Conservation (phyloP, 1,140 invertebrate genomes). For the Apis mellifera region Amel_HAv3.1 CM009934.2:200501-201000, state of each 20-base stretch:
- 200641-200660: too few species aligned
- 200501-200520: too few species aligned
- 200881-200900: conserved; percentile 62
- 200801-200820: conserved; percentile 20
- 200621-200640: too few species aligned
- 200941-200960: conserved; percentile 61
- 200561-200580: too few species aligned
- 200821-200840: conserved; percentile 9
- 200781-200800: neutral
- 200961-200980: conserved; percentile 46
- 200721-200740: neutral
- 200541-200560: too few species aligned
- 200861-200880: conserved; percentile 52
- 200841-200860: conserved; percentile 22
- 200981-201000: conserved; percentile 30
- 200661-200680: too few species aligned
- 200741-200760: too few species aligned
- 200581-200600: too few species aligned
- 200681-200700: too few species aligned
- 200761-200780: neutral
- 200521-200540: too few species aligned
- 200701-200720: too few species aligned
- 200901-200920: conserved; percentile 42
- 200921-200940: conserved; percentile 56
- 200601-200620: too few species aligned